A percentile compares a stretch with the other conserved stretches of the same genome.
Conservation (phyloP, 2,797 vertebrate genomes). For the Peromyscus nudipes region DNA sequence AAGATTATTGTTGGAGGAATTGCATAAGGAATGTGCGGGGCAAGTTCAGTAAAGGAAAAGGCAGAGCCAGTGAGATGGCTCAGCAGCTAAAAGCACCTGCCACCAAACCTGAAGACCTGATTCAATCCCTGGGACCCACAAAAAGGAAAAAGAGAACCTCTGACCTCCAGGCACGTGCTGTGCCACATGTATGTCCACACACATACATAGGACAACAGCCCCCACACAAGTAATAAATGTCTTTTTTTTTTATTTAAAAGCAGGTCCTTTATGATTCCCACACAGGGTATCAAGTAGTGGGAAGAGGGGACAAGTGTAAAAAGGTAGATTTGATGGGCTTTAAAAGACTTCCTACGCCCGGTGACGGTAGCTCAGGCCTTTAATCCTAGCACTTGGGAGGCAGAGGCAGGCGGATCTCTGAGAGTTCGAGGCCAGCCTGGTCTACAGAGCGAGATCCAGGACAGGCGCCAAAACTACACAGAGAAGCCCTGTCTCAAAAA, state of each 20-base stretch:
- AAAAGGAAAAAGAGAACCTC: background rate
- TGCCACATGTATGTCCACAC: background rate
- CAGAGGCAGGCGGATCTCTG: no score
- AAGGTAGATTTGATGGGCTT: background rate
- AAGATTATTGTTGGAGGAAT: background rate
- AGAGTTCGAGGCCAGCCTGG: no score
- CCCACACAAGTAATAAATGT: background rate
- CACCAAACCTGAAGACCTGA: background rate
- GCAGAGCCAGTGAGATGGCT: background rate
- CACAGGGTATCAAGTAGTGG: background rate
- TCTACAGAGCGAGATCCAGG: no score
- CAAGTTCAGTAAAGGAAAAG: constrained; percentile 10
- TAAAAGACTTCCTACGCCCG: background rate
- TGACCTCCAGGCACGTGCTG: background rate
- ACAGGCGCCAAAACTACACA: no score
- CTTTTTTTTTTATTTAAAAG: no score
- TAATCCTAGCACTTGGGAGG: no score
- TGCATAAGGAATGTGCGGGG: background rate
- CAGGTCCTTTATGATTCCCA: background rate
- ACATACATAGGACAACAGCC: background rate
- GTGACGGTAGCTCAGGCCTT: no score
- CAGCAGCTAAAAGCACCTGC: background rate
- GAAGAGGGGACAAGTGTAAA: background rate
- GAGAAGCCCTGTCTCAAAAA: no score
- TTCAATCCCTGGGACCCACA: background rate